Evolutionary conservation across 2,888 invertebrate species (phyloP).

Genomic region (Lampropteryx suffumata): DNA sequence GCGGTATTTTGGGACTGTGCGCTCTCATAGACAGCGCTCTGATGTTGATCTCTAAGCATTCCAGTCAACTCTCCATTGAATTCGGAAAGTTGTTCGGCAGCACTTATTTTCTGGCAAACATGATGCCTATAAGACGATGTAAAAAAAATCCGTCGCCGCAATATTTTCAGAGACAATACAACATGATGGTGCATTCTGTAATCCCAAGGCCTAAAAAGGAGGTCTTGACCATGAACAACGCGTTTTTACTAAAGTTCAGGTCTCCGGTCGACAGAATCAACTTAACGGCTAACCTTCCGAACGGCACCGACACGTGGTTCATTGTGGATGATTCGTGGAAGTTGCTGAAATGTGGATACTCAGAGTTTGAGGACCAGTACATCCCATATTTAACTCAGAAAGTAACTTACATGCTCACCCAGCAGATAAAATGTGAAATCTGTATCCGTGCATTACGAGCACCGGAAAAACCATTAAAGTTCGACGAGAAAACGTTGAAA

Average conservation of each 20-base stretch:
- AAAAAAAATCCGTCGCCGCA: background rate
- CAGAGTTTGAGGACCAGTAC: background rate
- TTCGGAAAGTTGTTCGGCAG: constrained; percentile 5
- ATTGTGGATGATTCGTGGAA: background rate
- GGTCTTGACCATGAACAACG: background rate
- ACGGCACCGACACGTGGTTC: background rate
- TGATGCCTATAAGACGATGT: background rate
- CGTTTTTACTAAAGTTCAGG: background rate
- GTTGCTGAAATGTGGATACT: background rate
- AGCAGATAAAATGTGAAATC: background rate
- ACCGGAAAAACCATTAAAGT: background rate
- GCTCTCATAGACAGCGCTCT: constrained; percentile 9
- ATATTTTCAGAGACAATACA: background rate
- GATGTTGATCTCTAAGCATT: background rate
- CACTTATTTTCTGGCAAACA: constrained; percentile 4
- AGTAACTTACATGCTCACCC: background rate
- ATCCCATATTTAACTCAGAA: constrained; percentile 1
- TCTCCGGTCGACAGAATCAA: constrained; percentile 3
- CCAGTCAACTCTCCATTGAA: background rate
- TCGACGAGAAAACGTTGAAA: background rate
- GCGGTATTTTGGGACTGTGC: background rate
- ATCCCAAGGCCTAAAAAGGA: background rate
- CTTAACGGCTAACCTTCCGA: background rate
- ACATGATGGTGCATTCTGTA: background rate
- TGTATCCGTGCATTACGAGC: constrained; percentile 4